phyloP scores from a whole-genome alignment of 1,140 invertebrate genomes.

The Tetraneura akinire region DNA sequence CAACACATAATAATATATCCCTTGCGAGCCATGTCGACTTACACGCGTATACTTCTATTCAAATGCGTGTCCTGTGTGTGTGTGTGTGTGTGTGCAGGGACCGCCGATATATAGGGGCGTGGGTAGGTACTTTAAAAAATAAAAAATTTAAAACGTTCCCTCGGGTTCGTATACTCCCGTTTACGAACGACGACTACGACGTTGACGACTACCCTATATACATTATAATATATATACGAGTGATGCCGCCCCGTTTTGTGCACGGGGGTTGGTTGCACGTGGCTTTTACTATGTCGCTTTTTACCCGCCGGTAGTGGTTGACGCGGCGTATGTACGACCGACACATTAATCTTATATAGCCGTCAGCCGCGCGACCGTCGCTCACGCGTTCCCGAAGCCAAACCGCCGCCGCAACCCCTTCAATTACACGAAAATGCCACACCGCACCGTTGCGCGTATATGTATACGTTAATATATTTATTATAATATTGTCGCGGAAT shows the following conservation, averaged over 20 bases:
- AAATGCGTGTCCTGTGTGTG: background rate
- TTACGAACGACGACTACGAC: background rate
- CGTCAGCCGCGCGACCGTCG: background rate
- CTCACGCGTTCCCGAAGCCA: no score
- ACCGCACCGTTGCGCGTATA: background rate
- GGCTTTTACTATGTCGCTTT: conserved; percentile 25
- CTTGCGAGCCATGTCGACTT: background rate
- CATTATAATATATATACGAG: no score
- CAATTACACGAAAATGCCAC: background rate
- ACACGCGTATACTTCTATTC: conserved; percentile 17
- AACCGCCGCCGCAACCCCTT: conserved; percentile 8
- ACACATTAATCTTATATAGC: conserved; percentile 38
- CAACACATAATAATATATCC: conserved; percentile 24
- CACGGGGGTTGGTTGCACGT: background rate
- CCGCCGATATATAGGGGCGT: background rate
- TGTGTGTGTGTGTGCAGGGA: no score
- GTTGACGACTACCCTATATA: background rate
- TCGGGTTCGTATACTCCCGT: background rate
- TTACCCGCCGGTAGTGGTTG: background rate
- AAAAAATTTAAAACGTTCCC: conserved; percentile 37
- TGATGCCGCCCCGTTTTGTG: background rate
- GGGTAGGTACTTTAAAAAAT: conserved; percentile 13
- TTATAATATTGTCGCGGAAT: background rate
- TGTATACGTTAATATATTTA: no score
- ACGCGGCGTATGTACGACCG: background rate